Conservation (phyloP, 2,797 vertebrate species). For the Epinephelus malabaricus region DNA sequence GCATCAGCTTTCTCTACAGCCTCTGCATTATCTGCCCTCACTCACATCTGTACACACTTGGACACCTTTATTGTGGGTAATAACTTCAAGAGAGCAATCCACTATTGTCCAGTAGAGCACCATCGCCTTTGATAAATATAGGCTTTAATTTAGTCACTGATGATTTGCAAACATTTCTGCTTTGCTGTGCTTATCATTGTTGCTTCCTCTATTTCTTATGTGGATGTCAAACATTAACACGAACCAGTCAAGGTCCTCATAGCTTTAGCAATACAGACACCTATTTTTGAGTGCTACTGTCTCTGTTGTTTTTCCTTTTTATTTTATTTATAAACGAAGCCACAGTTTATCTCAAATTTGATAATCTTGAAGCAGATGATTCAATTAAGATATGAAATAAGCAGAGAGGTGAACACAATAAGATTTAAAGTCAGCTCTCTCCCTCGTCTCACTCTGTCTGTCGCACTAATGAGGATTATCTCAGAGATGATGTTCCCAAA, state of each 20-base stretch:
- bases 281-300: neutral
- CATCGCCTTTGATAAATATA: neutral
- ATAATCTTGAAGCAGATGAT: neutral
- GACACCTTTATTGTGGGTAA: neutral
- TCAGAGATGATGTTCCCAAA: slow-evolving; percentile 6
- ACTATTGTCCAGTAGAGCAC: neutral
- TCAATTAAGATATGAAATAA: slow-evolving; percentile 16
- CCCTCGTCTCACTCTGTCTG: neutral
- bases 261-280: neutral
- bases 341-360: neutral
- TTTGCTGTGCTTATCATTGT: neutral
- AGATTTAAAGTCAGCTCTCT: slow-evolving; percentile 1
- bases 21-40: neutral
- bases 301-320: neutral
- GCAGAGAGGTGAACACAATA: neutral
- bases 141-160: neutral
- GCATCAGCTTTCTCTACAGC: neutral
- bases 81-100: neutral
- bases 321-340: neutral
- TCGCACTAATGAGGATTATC: neutral
- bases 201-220: neutral
- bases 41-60: neutral
- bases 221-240: neutral
- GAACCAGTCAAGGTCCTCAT: neutral
- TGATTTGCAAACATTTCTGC: neutral